Evolutionary conservation across 2,113 vertebrate genomes (phyloP), one percentile per base, ranked within the genome.

Genomic region (Cyanistes caeruleus): DNA sequence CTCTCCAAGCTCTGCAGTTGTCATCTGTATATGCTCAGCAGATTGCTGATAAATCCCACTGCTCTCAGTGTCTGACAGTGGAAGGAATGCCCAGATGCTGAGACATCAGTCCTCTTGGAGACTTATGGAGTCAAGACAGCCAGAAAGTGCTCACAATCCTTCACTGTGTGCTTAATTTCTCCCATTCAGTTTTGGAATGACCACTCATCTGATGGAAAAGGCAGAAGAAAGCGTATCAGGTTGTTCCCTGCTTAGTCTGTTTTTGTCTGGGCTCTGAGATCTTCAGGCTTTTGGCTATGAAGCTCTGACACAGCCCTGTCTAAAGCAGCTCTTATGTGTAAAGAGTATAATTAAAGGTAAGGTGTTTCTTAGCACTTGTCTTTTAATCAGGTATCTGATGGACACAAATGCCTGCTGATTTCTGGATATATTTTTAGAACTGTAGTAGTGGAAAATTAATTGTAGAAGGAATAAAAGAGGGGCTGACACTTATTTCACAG

Each of bases 21-120:
- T 96, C 93, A 90, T 84, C 73, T 90, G 68, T 84, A 10, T 81
- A 31, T 78, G 93, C 92, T 94, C 60, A 84, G 90, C 69, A 92
- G 92, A 84, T 84, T 81, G 90, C 62, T 96, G 93, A 94, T 79
- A 92, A 95, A 96, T 95, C 95, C 96, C 93, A 84, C 65, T 88
- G 90, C 93, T 87, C 83, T 19, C 44, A 30, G 65, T 60, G 82
- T 48, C 64, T 95, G 95, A 89, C 92, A 93, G 64, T 33, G 69
- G 89, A 86, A 82, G 49, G 76, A 84, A 72, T 90, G 83, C 60
- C 90, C 92, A 93, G 83, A 75, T 96, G 95, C 91, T 60, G 56
- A 92, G 79, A 52, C 49, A 87, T 86, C 88, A 64, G 37, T 59
- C 60, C 83, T 88, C 86, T 75, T 70, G 76, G 93, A 86, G 56